Evolutionary conservation across 2,888 invertebrate species (phyloP).

Genomic region (Danaus chrysippus): DNA sequence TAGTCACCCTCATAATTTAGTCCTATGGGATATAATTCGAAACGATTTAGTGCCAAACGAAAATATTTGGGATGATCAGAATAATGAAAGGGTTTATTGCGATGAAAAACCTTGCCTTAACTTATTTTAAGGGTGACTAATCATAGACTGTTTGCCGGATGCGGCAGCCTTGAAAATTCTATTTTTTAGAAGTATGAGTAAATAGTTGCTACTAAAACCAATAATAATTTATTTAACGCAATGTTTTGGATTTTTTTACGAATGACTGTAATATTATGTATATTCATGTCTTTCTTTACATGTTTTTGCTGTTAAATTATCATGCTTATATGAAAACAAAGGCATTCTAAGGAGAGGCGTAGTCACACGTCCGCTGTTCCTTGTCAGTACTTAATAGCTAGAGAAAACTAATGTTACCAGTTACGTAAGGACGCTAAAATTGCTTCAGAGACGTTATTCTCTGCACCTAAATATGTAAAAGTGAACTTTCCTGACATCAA

Average conservation of each 20-base stretch:
- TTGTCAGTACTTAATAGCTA: conserved; percentile 13
- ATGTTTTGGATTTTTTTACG: no score
- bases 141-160: no score
- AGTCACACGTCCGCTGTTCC: no score
- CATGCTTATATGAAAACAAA: background rate
- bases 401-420: conserved; percentile 13
- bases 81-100: no score
- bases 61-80: conserved; percentile 57
- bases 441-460: no score
- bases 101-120: conserved; percentile 2
- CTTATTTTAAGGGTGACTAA: conserved; percentile 2
- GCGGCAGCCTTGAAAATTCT: no score
- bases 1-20: conserved; percentile 70
- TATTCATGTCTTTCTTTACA: no score
- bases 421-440: conserved; percentile 9
- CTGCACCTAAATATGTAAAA: no score
- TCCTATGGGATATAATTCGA: conserved; percentile 67
- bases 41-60: conserved; percentile 63
- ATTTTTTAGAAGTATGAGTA: no score
- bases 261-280: no score
- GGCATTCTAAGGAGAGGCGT: conserved; percentile 8
- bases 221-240: conserved; percentile 5
- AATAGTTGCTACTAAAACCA: conserved; percentile 9
- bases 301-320: background rate
- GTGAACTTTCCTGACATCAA: conserved; percentile 2